Conservation (phyloP, 2,113 vertebrate genomes). For the Salvelinus namaycush region DNA sequence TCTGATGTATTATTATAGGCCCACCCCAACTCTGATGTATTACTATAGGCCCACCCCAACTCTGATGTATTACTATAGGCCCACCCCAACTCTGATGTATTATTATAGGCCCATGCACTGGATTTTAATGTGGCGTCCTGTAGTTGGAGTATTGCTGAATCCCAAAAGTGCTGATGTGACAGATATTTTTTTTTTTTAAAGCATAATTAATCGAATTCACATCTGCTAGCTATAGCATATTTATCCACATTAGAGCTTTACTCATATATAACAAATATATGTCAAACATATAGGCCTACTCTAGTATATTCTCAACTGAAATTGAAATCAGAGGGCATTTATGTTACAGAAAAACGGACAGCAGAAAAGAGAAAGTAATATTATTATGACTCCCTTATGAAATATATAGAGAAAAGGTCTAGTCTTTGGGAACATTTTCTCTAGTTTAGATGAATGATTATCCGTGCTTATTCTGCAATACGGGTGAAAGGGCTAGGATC, state of each 20-base stretch:
- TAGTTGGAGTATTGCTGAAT: not conserved
- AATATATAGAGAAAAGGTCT: constrained; percentile 37
- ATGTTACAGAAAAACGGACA: not conserved
- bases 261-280: not conserved
- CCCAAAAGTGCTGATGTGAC: not conserved
- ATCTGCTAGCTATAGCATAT: too few relatives aligned
- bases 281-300: not conserved
- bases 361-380: constrained; percentile 40
- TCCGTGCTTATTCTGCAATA: constrained; percentile 71
- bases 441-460: constrained; percentile 76
- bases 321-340: not conserved
- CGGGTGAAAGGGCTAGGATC: constrained; percentile 79
- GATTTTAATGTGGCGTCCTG: not conserved
- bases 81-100: not conserved
- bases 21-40: not conserved
- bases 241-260: too few relatives aligned
- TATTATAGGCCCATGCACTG: not conserved
- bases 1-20: not conserved
- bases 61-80: not conserved
- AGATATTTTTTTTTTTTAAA: too few relatives aligned
- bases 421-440: constrained; percentile 48
- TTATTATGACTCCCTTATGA: constrained; percentile 43
- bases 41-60: not conserved
- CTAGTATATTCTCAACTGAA: not conserved
- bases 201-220: too few relatives aligned